phyloP scores from a whole-genome alignment of 2,797 vertebrate genomes.

The Diceros bicornis region DNA sequence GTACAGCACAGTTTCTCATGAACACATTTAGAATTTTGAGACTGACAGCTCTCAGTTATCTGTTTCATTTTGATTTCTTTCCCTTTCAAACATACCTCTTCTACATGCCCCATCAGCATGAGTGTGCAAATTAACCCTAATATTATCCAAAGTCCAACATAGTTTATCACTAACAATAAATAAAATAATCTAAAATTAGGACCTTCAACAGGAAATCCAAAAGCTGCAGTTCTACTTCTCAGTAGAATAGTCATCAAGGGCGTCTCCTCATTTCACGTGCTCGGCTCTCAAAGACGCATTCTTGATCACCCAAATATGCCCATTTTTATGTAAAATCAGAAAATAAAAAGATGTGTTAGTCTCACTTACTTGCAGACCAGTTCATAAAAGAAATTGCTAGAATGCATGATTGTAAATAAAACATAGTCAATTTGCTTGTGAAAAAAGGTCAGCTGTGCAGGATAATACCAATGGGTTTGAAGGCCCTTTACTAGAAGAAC shows the following conservation, averaged over 20 bases:
- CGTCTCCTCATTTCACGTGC: background rate
- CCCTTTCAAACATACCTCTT: background rate
- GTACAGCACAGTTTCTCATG: background rate
- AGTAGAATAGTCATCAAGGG: background rate
- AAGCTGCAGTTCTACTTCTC: background rate
- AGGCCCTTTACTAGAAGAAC: background rate
- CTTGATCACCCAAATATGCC: background rate
- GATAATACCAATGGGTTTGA: background rate
- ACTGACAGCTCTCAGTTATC: background rate
- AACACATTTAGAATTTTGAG: background rate
- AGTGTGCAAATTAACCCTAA: background rate
- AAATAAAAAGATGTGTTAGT: background rate
- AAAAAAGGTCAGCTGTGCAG: background rate
- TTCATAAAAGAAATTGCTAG: conserved; percentile 17
- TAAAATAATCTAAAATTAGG: background rate
- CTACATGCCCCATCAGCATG: background rate
- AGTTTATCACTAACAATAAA: background rate
- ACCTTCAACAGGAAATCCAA: background rate
- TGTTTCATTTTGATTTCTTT: conserved; percentile 3
- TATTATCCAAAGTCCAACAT: background rate
- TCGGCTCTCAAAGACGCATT: background rate
- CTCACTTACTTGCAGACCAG: background rate
- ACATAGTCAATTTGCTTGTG: background rate
- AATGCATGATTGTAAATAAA: background rate
- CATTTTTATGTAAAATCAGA: background rate